Evolutionary conservation across 2,888 invertebrate species (phyloP), one percentile per base, ranked within the genome.

Genomic region (Imbricaverruca yamaguchii): DNA sequence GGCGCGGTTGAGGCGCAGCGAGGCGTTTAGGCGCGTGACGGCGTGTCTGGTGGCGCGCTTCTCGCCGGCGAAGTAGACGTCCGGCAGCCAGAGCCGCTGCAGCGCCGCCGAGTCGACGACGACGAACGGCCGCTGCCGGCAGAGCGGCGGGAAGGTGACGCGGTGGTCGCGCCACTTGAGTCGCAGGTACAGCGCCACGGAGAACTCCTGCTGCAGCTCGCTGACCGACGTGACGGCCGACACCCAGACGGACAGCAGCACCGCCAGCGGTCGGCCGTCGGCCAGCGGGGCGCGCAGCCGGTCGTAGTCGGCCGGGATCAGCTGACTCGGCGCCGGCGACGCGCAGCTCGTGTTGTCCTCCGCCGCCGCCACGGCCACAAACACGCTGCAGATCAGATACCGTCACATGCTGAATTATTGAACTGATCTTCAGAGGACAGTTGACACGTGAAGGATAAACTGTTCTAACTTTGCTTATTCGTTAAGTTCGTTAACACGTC

Each of bases 241-340:
- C 21, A 74, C 55, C 74, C 74, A 74, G 74, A 74, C 53, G 18
- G 74, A 55, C 21, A 74, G 53, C 21, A 12, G 21, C 10, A 74
- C 55, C 10, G 74, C 9, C 21, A 74, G 74, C 55, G 74, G 18
- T 0, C 21, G 55, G 55, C 15, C 53, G 10, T 7, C 53, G 55
- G 0, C 2, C 55, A 74, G 55, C 21, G 74, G 74, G 0, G 74
- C 53, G 55, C 4, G 15, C 21, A 9, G 55, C 21, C 74, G 53
- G 74, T 74, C 74, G 74, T 74, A 74, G 53, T 55, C 74, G 21
- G 74, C 74, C 53, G 53, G 74, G 55, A 55, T 74, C 21, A 74
- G 21, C 74, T 21, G 18, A 21, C 21, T 21, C 9, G 55, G 9
- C 74, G 74, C 10, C 74, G 53, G 74, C 21, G 18, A 23, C 74